Base-by-base conservation (phyloP, 2,113 vertebrate species). In the Anoura caudifer region DNA sequence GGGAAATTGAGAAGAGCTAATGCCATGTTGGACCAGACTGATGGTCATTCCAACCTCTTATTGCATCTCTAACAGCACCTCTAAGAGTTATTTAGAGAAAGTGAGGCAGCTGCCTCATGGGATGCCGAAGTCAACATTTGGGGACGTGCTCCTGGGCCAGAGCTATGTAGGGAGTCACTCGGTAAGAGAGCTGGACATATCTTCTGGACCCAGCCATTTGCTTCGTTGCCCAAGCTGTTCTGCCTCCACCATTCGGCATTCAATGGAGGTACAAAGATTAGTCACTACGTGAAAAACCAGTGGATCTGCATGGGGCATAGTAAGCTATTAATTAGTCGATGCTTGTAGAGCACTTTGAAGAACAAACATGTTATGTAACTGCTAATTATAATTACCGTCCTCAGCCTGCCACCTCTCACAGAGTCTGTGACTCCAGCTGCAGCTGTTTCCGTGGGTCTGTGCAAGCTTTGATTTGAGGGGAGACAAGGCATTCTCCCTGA, bases 301-400 rank as follows among this genome's bases (percentile, higher is more conserved):
- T 83, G 96, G 91, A 69, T 87, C 95, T 81, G 87, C 96, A 95
- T 95, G 97, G 97, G 93, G 96, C 95, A 93, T 81, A 92, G 97
- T 83, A 96, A 96, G 95, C 93, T 96, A 97, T 98, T 98, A 97
- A 98, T 97, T 97, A 98, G 93, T 93, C 45, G 95, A 87, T 96
- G 95, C 95, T 97, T 96, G 65, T 95, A 95, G 95, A 94, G 96
- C 93, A 88, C 97, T 98, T 98, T 97, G 97, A 97, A 97, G 97
- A 97, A 95, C 96, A 98, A 97, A 97, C 97, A 97, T 92, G 97
- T 98, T 98, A 97, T 97, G 94, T 97, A 97, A 98, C 97, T 81
- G 89, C 95, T 97, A 97, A 97, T 97, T 97, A 97, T 95, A 96
- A 96, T 97, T 94, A 95, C 91, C 31, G 8, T 96, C 79, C 97